Evolutionary conservation across 2,797 vertebrate species (phyloP), one percentile per base, ranked within the genome.

Genomic region (Girardinus metallicus): DNA sequence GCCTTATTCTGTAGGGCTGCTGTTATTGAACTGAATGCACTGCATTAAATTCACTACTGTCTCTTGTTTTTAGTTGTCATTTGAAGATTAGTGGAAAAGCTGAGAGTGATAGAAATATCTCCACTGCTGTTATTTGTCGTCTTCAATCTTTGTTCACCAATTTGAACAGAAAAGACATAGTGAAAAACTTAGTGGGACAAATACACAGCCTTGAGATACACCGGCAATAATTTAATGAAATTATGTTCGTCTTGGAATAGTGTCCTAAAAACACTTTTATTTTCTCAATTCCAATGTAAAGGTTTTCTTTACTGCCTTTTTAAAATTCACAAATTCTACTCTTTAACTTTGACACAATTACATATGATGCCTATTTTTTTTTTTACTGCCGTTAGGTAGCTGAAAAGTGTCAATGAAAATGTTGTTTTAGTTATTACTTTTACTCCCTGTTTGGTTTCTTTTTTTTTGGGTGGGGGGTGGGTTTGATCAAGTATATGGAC

Each of bases 1-100:
- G 82, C 44, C 80, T 74, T 47, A 34, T 51, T 39, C 74, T 75
- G 80, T 80, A 72, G 57, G 0, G 71, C 70, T 68, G 88, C 55
- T 46, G 73, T 43, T 55, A 62, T 80, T 78, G 23, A 72, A 60
- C 60, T 68, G 36, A 83, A 77, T 66, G 46, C 43, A 51, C 71
- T 51, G 70, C 10, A 4, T 12, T 18, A 64, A 64, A 36, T 64
- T 36, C 31, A 23, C 36, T 12, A 41, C 81, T 74, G 66, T 10
- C 49, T 53, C 49, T 0, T 53, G 21, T 64, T 64, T 60, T 64
- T 36, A 64, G 16, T 34, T 64, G 16, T 2, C 15, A 34, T 18
- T 34, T 64, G 16, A 64, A 64, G 31, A 18, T 64, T 36, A 21
- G 5, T 21, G 60, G 2, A 16, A 36, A 36, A 64, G 21, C 31